phyloP scores from a whole-genome alignment of 2,888 invertebrate genomes.

The Operophtera brumata region DNA sequence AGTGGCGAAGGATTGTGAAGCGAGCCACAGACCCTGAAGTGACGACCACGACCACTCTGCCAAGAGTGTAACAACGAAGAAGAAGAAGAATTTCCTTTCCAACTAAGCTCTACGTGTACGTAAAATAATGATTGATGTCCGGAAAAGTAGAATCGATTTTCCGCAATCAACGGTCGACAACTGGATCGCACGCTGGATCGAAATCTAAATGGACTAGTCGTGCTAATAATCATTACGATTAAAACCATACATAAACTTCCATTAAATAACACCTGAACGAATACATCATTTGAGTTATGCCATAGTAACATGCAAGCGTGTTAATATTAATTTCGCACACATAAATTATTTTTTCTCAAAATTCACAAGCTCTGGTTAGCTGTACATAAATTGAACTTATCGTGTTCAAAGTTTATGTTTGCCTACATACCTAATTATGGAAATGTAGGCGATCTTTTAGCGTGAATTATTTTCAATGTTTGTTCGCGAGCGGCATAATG shows the following conservation, averaged over 20 bases:
- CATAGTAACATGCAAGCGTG: slow-evolving; percentile 33
- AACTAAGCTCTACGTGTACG: no score
- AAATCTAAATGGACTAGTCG: no score
- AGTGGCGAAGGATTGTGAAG: no score
- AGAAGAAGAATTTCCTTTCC: no score
- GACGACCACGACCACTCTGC: no score
- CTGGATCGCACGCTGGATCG: no score
- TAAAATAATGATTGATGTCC: no score
- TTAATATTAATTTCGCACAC: slow-evolving; percentile 34
- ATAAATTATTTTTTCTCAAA: slow-evolving; percentile 38
- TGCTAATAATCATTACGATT: no score
- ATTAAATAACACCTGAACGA: slow-evolving; percentile 21
- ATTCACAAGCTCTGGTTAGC: slow-evolving; percentile 53
- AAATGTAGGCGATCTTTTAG: slow-evolving; percentile 66
- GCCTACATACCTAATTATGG: slow-evolving; percentile 68
- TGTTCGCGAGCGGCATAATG: slow-evolving; percentile 60
- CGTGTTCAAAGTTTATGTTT: slow-evolving; percentile 73
- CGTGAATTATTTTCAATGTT: slow-evolving; percentile 69
- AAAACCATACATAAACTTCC: not conserved
- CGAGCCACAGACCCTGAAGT: no score
- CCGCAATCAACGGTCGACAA: no score
- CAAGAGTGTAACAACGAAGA: no score
- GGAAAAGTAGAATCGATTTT: no score
- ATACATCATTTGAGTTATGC: slow-evolving; percentile 27
- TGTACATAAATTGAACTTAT: slow-evolving; percentile 71